Evolutionary conservation across 2,797 vertebrate genomes (phyloP), one percentile per base, ranked within the genome.

Genomic region (Brachyrhaphis roseni): DNA sequence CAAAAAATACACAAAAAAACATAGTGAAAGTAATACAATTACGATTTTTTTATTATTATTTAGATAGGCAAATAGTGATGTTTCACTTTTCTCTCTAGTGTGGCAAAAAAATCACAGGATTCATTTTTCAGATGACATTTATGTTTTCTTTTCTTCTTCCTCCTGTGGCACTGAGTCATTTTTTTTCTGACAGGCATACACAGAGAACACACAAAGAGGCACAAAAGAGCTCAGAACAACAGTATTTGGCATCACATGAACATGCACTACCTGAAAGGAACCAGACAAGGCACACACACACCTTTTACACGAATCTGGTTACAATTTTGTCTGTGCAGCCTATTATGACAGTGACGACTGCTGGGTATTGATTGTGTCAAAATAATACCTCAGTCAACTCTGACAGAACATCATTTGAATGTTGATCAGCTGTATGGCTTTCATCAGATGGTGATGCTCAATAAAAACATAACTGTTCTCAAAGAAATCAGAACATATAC

Each of bases 91-190:
- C 4, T 20, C n/a, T 53, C 39, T 80, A 26, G 72, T 78, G 34
- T 5, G 13, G 59, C 18, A 53, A 53, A 72, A 79, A 72, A 64
- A 66, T 76, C n/a, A 36, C 64, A 57, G 75, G 34, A 74, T 76
- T 83, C 66, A 28, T 57, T 79, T 83, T 80, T 31, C 73, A 49
- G 4, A 76, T 80, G 79, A 68, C 74, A 84, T 87, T 83, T 79
- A 59, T 74, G 68, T 82, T 76, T 46, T 78, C 76, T 84, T 46
- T 82, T 68, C 49, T 34, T 68, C 34, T 34, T 78, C 31, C 36
- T 59, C 57, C 20, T 74, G 10, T 74, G 13, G 13, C 74, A 74
- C 39, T 73, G 36, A 79, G 70, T 88, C 72, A 70, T 72, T 20
- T 73, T 64, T 66, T 76, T 41, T 49, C n/a, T 71, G 68, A 68